Evolutionary conservation across 2,797 vertebrate species (phyloP), one percentile per base, ranked within the genome.

Genomic region (Spatula versicolor): DNA sequence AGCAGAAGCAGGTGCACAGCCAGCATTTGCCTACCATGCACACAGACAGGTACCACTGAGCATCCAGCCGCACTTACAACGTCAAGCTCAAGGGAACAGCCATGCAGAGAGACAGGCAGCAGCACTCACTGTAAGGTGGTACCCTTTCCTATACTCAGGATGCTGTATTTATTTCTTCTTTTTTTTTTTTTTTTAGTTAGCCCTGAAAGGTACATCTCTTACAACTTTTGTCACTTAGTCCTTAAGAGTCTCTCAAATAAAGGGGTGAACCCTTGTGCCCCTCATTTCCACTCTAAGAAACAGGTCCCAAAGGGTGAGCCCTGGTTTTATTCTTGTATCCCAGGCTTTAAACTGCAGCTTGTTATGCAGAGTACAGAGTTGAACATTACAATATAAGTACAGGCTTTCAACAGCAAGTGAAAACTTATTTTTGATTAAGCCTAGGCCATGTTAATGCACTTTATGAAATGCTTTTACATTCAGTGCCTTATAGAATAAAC

Each of bases 31-130:
- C 50, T 18, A 37, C 18, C 9, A 9, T 8, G 28, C 14, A 15
- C 1, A 59, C 6, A 37, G 37, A 35, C 10, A 41, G 7, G 9
- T 26, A 33, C 43, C 13, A 56, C 46, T 46, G n/a, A 77, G 30
- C 2, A 2, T 16, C 31, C 35, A 0, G 0, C 39, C 59, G n/a
- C 19, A 2, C 60, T 4, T 2, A 22, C 17, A 20, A 10, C 4
- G 20, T 62, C 33, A 74, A 59, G 50, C 30, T 48, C 39, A 48
- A 59, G 54, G 9, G 66, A 58, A 43, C 5, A 23, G 13, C 26
- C 8, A 50, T 46, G 45, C 45, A 46, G 45, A 46, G 10, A 13
- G 0, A 0, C 7, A 45, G 52, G 60, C 50, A 59, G 15, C 3
- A 1, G 13, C 43, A 28, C 46, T 69, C 33, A 41, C 12, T 20